Conservation (phyloP, 2,113 vertebrate genomes). For the Cyanoramphus novaezelandiae region DNA sequence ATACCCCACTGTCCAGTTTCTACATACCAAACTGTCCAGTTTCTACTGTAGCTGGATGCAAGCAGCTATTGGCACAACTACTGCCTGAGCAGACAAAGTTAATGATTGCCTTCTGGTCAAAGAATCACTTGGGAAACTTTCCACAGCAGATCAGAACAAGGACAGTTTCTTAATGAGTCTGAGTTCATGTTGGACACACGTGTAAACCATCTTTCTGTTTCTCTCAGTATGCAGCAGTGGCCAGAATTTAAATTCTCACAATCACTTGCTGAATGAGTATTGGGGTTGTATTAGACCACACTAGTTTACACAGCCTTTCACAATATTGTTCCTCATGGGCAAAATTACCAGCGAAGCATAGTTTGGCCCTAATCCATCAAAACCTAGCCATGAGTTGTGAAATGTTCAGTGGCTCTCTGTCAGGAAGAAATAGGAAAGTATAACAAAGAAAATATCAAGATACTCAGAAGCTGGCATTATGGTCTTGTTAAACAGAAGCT, state of each 20-base stretch:
- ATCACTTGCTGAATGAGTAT: neutral
- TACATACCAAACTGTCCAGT: neutral
- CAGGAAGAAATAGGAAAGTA: neutral
- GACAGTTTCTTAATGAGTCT: neutral
- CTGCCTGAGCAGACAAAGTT: neutral
- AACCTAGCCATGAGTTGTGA: neutral
- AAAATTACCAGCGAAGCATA: neutral
- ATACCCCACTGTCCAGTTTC: neutral
- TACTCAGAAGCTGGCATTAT: neutral
- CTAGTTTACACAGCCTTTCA: neutral
- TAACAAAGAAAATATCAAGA: neutral
- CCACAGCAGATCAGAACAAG: neutral
- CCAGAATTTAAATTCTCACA: neutral
- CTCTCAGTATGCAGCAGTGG: neutral
- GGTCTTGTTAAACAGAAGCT: neutral
- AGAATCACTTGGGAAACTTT: neutral
- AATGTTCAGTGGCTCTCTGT: neutral
- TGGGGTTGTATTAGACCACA: neutral
- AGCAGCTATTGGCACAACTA: neutral
- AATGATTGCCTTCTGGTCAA: constrained; percentile 19
- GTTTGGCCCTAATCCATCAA: neutral
- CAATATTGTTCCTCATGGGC: neutral
- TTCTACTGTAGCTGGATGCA: neutral
- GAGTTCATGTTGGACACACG: neutral
- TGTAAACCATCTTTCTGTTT: neutral